phyloP scores from a whole-genome alignment of 2,888 invertebrate genomes.

The Campoplex capitator region DNA sequence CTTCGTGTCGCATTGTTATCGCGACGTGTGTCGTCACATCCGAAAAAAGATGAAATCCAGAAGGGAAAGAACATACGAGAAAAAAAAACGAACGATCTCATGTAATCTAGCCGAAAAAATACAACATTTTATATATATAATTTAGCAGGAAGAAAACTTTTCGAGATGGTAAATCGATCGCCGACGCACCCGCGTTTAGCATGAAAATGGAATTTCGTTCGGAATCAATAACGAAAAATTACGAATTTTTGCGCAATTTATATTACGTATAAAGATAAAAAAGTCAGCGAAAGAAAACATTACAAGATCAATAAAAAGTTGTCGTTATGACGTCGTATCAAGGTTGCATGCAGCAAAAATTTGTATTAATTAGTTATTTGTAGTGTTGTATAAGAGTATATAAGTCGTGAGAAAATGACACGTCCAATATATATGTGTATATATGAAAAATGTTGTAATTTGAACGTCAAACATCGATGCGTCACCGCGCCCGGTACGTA shows the following conservation, averaged over 20 bases:
- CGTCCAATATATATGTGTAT: not conserved
- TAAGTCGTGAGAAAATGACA: not conserved
- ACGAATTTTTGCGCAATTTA: not conserved
- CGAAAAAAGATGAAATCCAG: not conserved
- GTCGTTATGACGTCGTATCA: conserved; percentile 5
- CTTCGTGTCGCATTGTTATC: not conserved
- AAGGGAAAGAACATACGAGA: not conserved
- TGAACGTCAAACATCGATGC: conserved; percentile 53
- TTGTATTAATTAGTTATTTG: conserved; percentile 11
- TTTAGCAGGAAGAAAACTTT: too few species aligned
- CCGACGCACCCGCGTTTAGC: too few species aligned
- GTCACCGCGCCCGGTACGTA: conserved; percentile 60
- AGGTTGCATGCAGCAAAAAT: conserved; percentile 13
- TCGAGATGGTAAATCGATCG: too few species aligned
- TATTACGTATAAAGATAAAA: not conserved
- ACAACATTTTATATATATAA: too few species aligned
- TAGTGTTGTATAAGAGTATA: not conserved
- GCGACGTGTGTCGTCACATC: not conserved
- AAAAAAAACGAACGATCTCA: not conserved
- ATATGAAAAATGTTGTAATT: conserved; percentile 25
- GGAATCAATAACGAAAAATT: not conserved
- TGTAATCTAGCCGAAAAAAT: too few species aligned
- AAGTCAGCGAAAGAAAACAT: not conserved
- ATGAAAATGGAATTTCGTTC: not conserved
- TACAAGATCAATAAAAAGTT: not conserved